These are phyloP conservation scores for Bostrychus sinensis DNA, from an alignment of 2,113 vertebrate species.

Conservation along the genomic window DNA sequence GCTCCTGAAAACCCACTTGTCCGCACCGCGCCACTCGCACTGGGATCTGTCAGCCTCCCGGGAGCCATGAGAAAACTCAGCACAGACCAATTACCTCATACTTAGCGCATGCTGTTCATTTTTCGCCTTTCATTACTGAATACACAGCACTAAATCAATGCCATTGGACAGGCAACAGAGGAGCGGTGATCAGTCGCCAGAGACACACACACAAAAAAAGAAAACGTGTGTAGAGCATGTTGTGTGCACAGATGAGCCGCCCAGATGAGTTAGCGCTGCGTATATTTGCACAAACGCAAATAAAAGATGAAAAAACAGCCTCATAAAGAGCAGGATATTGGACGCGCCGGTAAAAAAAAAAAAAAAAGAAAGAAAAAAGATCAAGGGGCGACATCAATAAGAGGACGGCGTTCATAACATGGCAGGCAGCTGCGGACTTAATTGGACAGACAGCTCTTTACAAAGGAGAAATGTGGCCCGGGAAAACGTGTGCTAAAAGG, in stretches of 20 bases:
- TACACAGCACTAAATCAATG: slow-evolving; percentile 51
- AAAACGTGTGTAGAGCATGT: slow-evolving; percentile 2
- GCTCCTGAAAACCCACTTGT: background rate
- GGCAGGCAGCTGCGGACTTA: slow-evolving; percentile 68
- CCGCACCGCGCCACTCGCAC: background rate
- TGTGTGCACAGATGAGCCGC: slow-evolving; percentile 11
- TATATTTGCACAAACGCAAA: slow-evolving; percentile 62
- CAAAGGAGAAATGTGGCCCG: slow-evolving; percentile 39
- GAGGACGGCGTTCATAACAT: slow-evolving; percentile 55
- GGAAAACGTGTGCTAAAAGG: background rate
- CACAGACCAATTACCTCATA: slow-evolving; percentile 54
- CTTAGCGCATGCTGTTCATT: slow-evolving; percentile 47
- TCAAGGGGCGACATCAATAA: slow-evolving; percentile 76
- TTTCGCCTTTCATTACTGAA: slow-evolving; percentile 55
- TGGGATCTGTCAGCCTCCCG: slow-evolving; percentile 10
- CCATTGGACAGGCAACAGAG: slow-evolving; percentile 57
- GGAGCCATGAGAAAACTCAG: slow-evolving; percentile 28
- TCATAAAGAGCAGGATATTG: slow-evolving; percentile 76
- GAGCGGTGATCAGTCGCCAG: slow-evolving; percentile 43
- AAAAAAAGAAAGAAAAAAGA: slow-evolving; percentile 64
- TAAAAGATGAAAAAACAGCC: slow-evolving; percentile 66
- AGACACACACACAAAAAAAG: slow-evolving; percentile 7
- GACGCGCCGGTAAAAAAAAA: slow-evolving; percentile 60
- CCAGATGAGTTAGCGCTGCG: slow-evolving; percentile 57
- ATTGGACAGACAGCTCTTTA: slow-evolving; percentile 67